These are phyloP conservation scores for Altica lythri DNA, from an alignment of 2,888 invertebrate genomes.

Conservation along the genomic window DNA sequence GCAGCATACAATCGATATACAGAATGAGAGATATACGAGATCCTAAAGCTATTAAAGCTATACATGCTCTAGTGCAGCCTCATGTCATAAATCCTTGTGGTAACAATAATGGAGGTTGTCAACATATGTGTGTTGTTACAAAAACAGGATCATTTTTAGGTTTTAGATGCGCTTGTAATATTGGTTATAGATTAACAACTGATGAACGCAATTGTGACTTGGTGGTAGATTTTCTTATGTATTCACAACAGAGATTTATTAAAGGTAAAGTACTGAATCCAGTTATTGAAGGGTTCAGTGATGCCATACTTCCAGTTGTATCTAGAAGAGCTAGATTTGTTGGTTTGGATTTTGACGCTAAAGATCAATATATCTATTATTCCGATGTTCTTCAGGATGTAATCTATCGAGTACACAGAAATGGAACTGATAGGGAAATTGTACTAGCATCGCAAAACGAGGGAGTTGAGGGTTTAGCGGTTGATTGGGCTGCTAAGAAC, in stretches of 20 bases:
- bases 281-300: slow-evolving; percentile 87
- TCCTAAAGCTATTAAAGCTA: slow-evolving; percentile 81
- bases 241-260: slow-evolving; percentile 89
- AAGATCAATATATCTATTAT: slow-evolving; percentile 92
- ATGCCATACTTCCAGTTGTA: slow-evolving; percentile 93
- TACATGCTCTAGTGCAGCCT: slow-evolving; percentile 79
- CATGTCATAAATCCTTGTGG: slow-evolving; percentile 77
- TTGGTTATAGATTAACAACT: slow-evolving; percentile 77
- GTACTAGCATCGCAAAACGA: slow-evolving; percentile 95
- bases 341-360: slow-evolving; percentile 91
- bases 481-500: slow-evolving; percentile 95
- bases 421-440: slow-evolving; percentile 81
- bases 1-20: slow-evolving; percentile 79
- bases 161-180: slow-evolving; percentile 89
- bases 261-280: slow-evolving; percentile 91
- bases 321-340: slow-evolving; percentile 91
- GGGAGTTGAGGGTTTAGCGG: slow-evolving; percentile 93
- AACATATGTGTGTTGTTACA: slow-evolving; percentile 93
- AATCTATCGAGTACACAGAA: slow-evolving; percentile 81
- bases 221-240: slow-evolving; percentile 89
- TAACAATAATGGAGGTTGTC: slow-evolving; percentile 84
- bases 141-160: slow-evolving; percentile 72
- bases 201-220: slow-evolving; percentile 80
- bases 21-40: slow-evolving; percentile 80
- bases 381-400: slow-evolving; percentile 97